Evolutionary conservation across 2,888 invertebrate species (phyloP), one percentile per base, ranked within the genome.

Genomic region (Ptycholaimellus sp.): DNA sequence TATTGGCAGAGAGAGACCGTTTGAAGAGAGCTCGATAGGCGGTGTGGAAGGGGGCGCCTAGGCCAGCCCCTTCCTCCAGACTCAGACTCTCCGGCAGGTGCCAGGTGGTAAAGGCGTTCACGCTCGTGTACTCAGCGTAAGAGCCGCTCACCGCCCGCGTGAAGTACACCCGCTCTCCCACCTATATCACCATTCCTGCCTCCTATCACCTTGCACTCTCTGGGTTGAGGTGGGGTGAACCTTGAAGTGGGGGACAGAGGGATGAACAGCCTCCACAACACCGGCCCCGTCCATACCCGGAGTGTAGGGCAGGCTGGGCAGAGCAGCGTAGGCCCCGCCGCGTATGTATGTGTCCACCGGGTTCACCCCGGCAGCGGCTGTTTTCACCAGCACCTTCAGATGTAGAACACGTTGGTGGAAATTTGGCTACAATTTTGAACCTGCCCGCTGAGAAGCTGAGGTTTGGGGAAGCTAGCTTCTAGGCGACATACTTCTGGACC

Each of bases 291-390:
- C 69, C 35, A 51, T 52, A 2, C 69, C 69, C 3, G 67, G 64
- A 11, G 59, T 61, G 44, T 63, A 66, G 1, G 69, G 69, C 27
- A 69, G 52, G 5, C 50, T 38, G 2, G 68, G 68, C 3, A 57
- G 43, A 20, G 30, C 37, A 7, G 47, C 50, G 44, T 62, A 64
- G 1, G 50, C 49, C n/a, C 69, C 69, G 27, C 57, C 47, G 21
- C 68, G 53, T 32, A 68, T 63, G 47, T 69, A 69, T 0, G 68
- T 67, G 41, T 70, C 70, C 3, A 69, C 67, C 3, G 69, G 70
- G 45, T 70, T 70, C 2, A 70, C 59, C 16, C 68, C 69, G 33
- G 64, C 58, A 3, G 61, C 58, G 21, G 51, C 44, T 1, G 69
- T 61, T 42, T 61, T 56, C 6, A 69, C 58, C 44, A 69, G 50